Evolutionary conservation across 2,888 invertebrate species (phyloP).

Genomic region (Idaea straminata): DNA sequence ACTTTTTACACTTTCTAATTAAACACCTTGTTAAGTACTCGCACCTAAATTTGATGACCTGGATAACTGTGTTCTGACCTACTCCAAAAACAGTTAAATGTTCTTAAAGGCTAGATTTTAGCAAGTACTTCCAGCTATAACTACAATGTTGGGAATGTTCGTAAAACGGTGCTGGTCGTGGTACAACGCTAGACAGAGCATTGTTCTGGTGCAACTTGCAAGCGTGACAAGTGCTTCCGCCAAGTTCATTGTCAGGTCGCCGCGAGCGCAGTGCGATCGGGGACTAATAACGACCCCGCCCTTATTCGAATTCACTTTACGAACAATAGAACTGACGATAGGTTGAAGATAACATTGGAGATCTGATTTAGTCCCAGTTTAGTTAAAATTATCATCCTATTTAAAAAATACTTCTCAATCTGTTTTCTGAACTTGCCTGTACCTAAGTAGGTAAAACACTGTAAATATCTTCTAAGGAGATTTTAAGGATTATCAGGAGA

Average conservation of each 20-base stretch:
- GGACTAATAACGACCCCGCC: slow-evolving; percentile 28
- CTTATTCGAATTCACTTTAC: slow-evolving; percentile 32
- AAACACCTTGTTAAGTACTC: not conserved
- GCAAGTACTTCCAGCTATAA: not conserved
- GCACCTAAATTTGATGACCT: not conserved
- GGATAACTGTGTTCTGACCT: slow-evolving; percentile 6
- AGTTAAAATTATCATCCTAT: too few relatives aligned
- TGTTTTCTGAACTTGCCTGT: too few relatives aligned
- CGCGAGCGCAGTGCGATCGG: not conserved
- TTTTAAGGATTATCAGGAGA: too few relatives aligned
- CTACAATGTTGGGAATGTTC: not conserved
- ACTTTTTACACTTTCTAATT: not conserved
- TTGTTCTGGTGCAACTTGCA: slow-evolving; percentile 59
- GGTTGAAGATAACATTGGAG: not conserved
- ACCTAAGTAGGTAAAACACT: too few relatives aligned
- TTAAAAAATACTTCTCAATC: too few relatives aligned
- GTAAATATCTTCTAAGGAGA: too few relatives aligned
- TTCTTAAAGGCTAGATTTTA: slow-evolving; percentile 20
- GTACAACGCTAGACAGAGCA: slow-evolving; percentile 50
- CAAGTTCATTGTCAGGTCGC: slow-evolving; percentile 68
- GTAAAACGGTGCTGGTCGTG: slow-evolving; percentile 49
- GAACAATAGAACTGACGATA: not conserved
- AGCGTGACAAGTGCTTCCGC: slow-evolving; percentile 76
- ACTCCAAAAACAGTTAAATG: slow-evolving; percentile 17
- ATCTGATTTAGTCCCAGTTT: too few relatives aligned